Base-by-base conservation (phyloP, 1,140 invertebrate genomes). In the Phocides pigmalion region DNA sequence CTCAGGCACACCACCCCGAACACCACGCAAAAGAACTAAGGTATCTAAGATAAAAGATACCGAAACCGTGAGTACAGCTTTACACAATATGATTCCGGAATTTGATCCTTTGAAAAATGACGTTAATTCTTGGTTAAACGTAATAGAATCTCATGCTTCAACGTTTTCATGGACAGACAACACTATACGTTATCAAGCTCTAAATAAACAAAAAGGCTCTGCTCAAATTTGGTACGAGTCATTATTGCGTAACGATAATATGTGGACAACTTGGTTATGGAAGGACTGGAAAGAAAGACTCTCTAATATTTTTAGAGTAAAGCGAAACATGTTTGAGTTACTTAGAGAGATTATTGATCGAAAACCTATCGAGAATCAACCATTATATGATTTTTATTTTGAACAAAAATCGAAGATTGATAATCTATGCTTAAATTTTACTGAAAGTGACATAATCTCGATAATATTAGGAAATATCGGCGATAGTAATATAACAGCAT, bases 151-250 rank as follows among this genome's bases (percentile, higher is more conserved):
- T 2, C 22, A 53, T 14, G 50, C 50, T 19, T 14, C 17, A 12
- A 54, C 50, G n/a, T 53, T 39, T 53, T 12, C 16, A 1, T 53
- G 50, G 64, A 62, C 68, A 0, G 68, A 70, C 46, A 37, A 39
- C 14, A 42, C 54, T 15, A 59, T 42, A 9, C 51, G 63, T 14
- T 70, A 66, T 42, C 69, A 71, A 28, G 50, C 69, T 25, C 42
- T 71, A n/a, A 71, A 71, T 25, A 71, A 68, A 39, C 35, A 69
- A 37, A 69, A 51, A 50, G 66, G 62, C 8, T 66, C 66, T 3
- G 62, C 66, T 17, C 68, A 72, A 54, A n/a, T 53, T 3, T 72
- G 70, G 70, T 68, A 72, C 20, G 70, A 68, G n/a, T 72, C 70
- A 0, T 41, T 72, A n/a, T 50, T 72, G 17, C 62, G 47, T 2